Percentiles rank a stretch among this genome's conserved stretches.
Evolutionary conservation across 1,140 invertebrate genomes (phyloP).

Genomic region (Lepidurus apus): DNA sequence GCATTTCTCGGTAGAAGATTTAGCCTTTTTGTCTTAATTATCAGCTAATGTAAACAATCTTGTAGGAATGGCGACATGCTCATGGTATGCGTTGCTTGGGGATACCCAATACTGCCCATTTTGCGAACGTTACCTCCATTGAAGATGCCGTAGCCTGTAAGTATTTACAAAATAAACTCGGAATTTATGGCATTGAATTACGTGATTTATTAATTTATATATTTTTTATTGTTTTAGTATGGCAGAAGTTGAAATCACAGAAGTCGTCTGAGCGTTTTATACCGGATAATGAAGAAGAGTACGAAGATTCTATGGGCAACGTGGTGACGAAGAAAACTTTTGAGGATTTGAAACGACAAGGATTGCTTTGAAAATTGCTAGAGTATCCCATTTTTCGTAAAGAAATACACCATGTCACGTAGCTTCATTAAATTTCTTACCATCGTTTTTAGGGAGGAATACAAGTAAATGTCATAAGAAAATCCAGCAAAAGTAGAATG

Average conservation of each 20-base stretch:
- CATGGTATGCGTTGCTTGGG: constrained; percentile 98
- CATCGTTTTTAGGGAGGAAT: no score
- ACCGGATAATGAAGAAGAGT: constrained; percentile 96
- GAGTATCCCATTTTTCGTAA: no score
- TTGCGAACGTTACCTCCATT: constrained; percentile 98
- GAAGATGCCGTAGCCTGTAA: constrained; percentile 91
- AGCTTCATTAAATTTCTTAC: no score
- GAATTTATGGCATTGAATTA: background rate
- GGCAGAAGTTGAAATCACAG: constrained; percentile 93
- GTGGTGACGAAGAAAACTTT: constrained; percentile 98
- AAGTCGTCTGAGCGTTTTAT: constrained; percentile 95
- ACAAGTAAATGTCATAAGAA: no score
- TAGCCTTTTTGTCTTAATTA: background rate
- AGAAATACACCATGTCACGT: no score
- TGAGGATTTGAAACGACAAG: constrained; percentile 97
- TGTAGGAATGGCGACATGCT: constrained; percentile 93
- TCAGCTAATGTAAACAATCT: constrained; percentile 15
- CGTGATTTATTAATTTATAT: constrained; percentile 25
- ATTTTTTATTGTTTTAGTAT: constrained; percentile 58
- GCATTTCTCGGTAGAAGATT: constrained; percentile 82
- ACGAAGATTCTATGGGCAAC: constrained; percentile 97
- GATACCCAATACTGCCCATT: constrained; percentile 99
- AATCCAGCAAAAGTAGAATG: no score
- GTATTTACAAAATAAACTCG: constrained; percentile 42
- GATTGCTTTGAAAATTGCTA: constrained; percentile 63